Evolutionary conservation across 1,140 invertebrate genomes (phyloP).

Genomic region (Euglossa dilemma): DNA sequence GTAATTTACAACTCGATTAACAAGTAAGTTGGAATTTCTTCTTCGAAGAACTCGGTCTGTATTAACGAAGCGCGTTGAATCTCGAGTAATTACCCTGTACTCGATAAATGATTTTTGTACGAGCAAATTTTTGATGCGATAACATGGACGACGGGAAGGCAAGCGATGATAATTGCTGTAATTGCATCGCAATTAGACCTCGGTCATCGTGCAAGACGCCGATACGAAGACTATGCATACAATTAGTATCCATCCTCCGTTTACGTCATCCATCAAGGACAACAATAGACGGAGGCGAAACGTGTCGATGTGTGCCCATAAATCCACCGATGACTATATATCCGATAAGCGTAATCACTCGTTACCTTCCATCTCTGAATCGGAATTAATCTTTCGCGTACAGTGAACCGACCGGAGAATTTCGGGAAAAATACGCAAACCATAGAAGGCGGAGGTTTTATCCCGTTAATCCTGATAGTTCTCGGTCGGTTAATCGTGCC

Average conservation of each 20-base stretch:
- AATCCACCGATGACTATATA: neutral
- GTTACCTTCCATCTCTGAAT: no score
- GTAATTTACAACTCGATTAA: no score
- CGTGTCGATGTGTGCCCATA: constrained; percentile 22
- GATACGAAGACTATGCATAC: constrained; percentile 41
- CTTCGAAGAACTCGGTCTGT: no score
- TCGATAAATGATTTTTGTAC: no score
- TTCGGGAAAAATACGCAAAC: no score
- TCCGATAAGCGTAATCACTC: neutral
- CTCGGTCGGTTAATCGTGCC: no score
- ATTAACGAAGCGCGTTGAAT: no score
- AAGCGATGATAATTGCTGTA: constrained; percentile 22
- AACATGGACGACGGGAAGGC: no score
- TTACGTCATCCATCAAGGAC: constrained; percentile 39
- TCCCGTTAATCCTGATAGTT: no score
- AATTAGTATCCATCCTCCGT: constrained; percentile 26
- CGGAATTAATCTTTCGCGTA: neutral
- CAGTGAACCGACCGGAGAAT: accelerated
- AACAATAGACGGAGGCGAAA: constrained; percentile 30
- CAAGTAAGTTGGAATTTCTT: neutral
- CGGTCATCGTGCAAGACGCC: neutral
- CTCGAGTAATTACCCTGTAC: no score
- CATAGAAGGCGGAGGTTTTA: no score
- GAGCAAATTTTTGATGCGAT: no score
- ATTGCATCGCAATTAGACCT: constrained; percentile 30